Evolutionary conservation across 2,888 invertebrate genomes (phyloP), one percentile per base, ranked within the genome.

Genomic region (Caenorhabditis parvicauda): DNA sequence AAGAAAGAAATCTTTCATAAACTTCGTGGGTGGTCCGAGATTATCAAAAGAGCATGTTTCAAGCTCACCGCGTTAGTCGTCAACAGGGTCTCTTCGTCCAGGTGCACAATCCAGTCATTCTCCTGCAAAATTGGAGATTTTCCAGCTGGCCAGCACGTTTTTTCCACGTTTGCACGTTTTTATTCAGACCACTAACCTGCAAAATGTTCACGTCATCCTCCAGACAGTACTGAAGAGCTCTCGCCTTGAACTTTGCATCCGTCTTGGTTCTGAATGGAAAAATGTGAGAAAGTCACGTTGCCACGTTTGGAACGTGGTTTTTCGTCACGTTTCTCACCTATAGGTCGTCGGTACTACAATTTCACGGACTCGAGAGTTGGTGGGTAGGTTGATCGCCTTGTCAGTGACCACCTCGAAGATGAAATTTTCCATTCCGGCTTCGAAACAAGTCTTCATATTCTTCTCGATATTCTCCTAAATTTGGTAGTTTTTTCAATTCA

Each of bases 61-160:
- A 43, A 21, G 43, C 48, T 21, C 47, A 93, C 88, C 42, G 91
- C 89, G 82, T 93, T 92, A 80, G 91, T 91, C 5, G 94, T 94
- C 27, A 95, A 84, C 51, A 95, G 84, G 0, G 95, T 95, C 83
- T 95, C 95, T 84, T 95, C 95, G 83, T 95, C 95, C 60, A 95
- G 85, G 84, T 95, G 95, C 0, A 82, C 81, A 78, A 95, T 89
- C 93, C 93, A 95, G 82, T 94, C 93, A 67, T 48, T 62, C 41
- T 57, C 49, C 32, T 39, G 19, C 41, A 39, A 39, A 17, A 17
- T 12, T 7, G 17, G 6, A 9, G 17, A 21, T 7, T 17, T n/a
- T n/a, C n/a, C n/a, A n/a, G n/a, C n/a, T n/a, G n/a, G n/a, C n/a
- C n/a, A n/a, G n/a, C n/a, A n/a, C n/a, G n/a, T n/a, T n/a, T n/a